phyloP scores from a whole-genome alignment of 2,113 vertebrate genomes.

The Xerus inauris region DNA sequence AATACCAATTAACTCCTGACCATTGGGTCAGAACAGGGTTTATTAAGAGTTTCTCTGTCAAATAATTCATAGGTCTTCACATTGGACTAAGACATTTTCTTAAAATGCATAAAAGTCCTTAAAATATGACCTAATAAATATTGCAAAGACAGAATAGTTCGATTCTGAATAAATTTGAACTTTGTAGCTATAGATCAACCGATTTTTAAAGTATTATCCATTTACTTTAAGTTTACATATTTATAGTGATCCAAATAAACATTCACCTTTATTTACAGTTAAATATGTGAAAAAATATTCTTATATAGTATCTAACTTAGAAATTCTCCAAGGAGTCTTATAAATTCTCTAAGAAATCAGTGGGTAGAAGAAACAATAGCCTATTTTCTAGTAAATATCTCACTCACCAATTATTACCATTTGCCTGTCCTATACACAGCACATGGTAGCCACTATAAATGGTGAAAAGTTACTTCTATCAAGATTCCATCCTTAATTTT shows the following conservation, averaged over 20 bases:
- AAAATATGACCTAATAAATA: constrained; percentile 7
- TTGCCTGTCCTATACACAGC: background rate
- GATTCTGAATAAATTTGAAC: background rate
- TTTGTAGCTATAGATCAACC: background rate
- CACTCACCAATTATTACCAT: background rate
- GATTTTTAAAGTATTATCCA: background rate
- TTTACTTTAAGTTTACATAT: background rate
- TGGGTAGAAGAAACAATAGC: background rate
- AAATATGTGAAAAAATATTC: background rate
- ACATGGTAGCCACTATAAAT: background rate
- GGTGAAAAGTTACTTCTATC: background rate
- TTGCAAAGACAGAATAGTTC: background rate
- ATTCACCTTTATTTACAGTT: background rate
- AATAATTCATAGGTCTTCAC: constrained; percentile 60
- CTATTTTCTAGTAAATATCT: background rate
- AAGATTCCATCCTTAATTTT: background rate
- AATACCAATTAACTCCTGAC: constrained; percentile 82
- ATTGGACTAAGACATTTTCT: constrained; percentile 46
- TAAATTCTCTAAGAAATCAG: background rate
- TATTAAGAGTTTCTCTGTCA: constrained; percentile 73
- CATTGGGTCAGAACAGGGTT: constrained; percentile 75
- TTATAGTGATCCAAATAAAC: background rate
- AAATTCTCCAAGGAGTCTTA: background rate
- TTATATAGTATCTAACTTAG: background rate
- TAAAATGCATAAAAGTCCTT: constrained; percentile 23